phyloP scores from a whole-genome alignment of 2,113 vertebrate genomes.

The Plestiodon gilberti region DNA sequence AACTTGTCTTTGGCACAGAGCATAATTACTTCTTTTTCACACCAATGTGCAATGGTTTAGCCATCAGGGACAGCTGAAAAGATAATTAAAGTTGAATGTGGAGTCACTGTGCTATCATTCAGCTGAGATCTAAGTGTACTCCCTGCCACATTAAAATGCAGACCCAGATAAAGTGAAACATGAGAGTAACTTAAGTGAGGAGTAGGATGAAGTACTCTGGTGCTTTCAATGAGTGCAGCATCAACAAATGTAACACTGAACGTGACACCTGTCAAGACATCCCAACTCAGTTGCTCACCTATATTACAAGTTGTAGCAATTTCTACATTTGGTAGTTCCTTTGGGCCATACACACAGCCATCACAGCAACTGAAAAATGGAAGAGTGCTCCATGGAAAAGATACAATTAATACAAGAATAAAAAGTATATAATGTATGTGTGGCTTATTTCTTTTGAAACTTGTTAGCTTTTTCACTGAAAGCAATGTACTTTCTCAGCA shows the following conservation, averaged over 20 bases:
- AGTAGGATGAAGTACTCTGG: background rate
- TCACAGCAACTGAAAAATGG: background rate
- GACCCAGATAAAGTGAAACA: background rate
- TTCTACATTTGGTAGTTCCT: background rate
- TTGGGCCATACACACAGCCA: background rate
- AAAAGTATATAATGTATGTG: background rate
- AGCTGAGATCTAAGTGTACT: conserved; percentile 26
- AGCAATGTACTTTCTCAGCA: conserved; percentile 20
- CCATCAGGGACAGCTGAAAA: conserved; percentile 50
- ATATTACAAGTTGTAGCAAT: background rate
- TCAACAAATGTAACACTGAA: conserved; percentile 8
- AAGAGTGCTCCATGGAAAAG: background rate
- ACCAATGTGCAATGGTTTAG: conserved; percentile 45
- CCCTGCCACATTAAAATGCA: conserved; percentile 34
- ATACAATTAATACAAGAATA: background rate
- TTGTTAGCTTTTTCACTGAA: background rate
- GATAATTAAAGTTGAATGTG: conserved; percentile 46
- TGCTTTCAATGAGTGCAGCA: background rate
- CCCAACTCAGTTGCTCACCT: background rate
- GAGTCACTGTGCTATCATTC: conserved; percentile 30
- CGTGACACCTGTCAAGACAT: conserved; percentile 1
- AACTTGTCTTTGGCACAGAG: conserved; percentile 47
- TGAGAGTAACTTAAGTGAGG: background rate
- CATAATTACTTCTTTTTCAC: conserved; percentile 53
- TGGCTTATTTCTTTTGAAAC: conserved; percentile 8